Base-by-base conservation (phyloP, 2,113 vertebrate genomes). In the Crotalus viridis region DNA sequence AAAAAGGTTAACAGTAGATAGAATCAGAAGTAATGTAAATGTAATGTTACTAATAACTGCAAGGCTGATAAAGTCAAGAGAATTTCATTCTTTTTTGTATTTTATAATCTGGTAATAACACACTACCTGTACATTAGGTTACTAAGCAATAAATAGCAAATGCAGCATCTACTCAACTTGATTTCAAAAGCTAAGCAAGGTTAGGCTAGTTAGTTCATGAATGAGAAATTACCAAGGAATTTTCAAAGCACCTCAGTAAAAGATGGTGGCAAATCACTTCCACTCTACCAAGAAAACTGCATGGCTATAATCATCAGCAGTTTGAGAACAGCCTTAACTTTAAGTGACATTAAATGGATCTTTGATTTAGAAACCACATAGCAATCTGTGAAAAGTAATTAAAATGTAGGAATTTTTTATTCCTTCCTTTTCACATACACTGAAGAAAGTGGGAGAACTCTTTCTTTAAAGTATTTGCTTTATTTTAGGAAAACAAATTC, bases 1-100 rank as follows among this genome's bases (percentile, higher is more conserved):
- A 95, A 94, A 91, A 94, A 28, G 54, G 52, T 96, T 95, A 64
- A 94, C 55, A 94, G 87, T 94, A 88, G 81, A 91, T 88, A 94
- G 93, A 81, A 39, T 39, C 33, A 81, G 33, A 51, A 0, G 21
- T 56, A 94, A 87, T 94, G 94, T 43, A 92, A 92, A 93, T 0
- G 0, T 96, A 93, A 97, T 95, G 1, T 61, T 0, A 12, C 93
- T 89, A 88, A 51, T 81, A 92, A 89, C 59, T 94, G 93, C 43
- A 61, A 21, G n/a, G 57, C 46, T 89, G 56, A 89, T 91, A 89
- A 88, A 48, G 87, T 22, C 57, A 15, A 15, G 86, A 28, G 87
- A 59, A 48, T 24, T 89, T 95, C 54, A 61, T 92, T 85, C 26
- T 81, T 92, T 57, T 90, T 89, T 81, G 28, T 56, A 33, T 64